Evolutionary conservation across 2,797 vertebrate species (phyloP).

Genomic region (Pygocentrus nattereri): DNA sequence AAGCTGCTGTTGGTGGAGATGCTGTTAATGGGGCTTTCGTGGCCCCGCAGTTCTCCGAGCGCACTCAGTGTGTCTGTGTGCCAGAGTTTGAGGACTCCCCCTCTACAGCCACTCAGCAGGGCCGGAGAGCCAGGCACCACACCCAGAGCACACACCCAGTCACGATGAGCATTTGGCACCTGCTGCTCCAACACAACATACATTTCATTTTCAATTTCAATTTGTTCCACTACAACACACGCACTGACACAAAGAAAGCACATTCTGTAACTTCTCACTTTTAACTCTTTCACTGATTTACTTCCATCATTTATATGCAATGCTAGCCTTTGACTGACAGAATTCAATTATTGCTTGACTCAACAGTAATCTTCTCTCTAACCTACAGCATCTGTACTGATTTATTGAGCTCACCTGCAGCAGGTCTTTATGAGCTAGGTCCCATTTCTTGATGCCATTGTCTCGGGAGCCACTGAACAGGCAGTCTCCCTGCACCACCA

Average conservation of each 20-base stretch:
- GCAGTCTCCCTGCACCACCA: conserved; percentile 91
- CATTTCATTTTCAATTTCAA: background rate
- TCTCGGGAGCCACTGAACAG: conserved; percentile 97
- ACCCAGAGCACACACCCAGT: conserved; percentile 96
- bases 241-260: background rate
- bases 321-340: conserved; percentile 2
- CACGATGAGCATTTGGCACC: conserved; percentile 96
- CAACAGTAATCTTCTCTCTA: conserved; percentile 21
- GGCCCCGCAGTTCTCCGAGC: conserved; percentile 90
- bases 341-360: conserved; percentile 33
- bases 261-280: background rate
- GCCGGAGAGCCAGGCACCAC: conserved; percentile 83
- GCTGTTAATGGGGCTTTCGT: conserved; percentile 95
- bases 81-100: conserved; percentile 94
- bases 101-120: conserved; percentile 93
- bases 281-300: conserved; percentile 32
- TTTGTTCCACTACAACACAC: conserved; percentile 4
- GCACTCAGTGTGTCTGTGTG: conserved; percentile 86
- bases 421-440: conserved; percentile 93
- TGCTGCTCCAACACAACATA: conserved; percentile 79
- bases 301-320: conserved; percentile 16
- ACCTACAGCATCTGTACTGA: background rate
- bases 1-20: conserved; percentile 93
- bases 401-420: conserved; percentile 84
- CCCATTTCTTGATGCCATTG: conserved; percentile 99